Base-by-base conservation (phyloP, 2,888 invertebrate genomes). In the Julus scanicus region DNA sequence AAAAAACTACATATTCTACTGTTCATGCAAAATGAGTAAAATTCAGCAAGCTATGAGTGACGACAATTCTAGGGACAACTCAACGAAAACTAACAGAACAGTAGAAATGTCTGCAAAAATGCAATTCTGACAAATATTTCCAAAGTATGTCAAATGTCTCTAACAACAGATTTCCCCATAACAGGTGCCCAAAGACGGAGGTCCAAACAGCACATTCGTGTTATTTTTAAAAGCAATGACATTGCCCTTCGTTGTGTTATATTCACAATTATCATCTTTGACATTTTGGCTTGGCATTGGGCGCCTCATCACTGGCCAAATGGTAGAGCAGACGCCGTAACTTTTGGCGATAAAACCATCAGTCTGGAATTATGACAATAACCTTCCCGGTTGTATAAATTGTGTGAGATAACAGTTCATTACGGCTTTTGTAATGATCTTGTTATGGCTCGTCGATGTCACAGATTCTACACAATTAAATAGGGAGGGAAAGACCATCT, bases 321-420 rank as follows among this genome's bases (percentile, higher is more conserved):
- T 63, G 63, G 63, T 53, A 63, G 2, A 13, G n/a, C 53, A 53
- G 53, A 15, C 29, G 37, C 84, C 13, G 84, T 84, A 84, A 84
- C 84, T 83, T 84, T 84, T 84, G 84, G 84, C 44, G 84, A 53
- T 86, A 86, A 86, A 86, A 86, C 48, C 86, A 86, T 49, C 48
- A 86, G 86, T 44, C 86, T 84, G 53, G 86, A 86, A 86, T 86
- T 86, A 86, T 86, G 53, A 86, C 86, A 44, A 86, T 86, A 49
- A 86, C 86, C 48, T 86, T n/a, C 86, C 17, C 86, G 13, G 49
- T n/a, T 86, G 48, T 86, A 86, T 86, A 86, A 86, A 44, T 86
- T 53, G 49, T 13, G 86, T 49, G 44, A 49, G 86, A 86, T 86
- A 86, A 86, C 86, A 53, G 86, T 44, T 86, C 86, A 86, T 86